These are phyloP conservation scores for Ennomos quercinarius DNA, from an alignment of 2,888 invertebrate genomes.

Conservation along the genomic window DNA sequence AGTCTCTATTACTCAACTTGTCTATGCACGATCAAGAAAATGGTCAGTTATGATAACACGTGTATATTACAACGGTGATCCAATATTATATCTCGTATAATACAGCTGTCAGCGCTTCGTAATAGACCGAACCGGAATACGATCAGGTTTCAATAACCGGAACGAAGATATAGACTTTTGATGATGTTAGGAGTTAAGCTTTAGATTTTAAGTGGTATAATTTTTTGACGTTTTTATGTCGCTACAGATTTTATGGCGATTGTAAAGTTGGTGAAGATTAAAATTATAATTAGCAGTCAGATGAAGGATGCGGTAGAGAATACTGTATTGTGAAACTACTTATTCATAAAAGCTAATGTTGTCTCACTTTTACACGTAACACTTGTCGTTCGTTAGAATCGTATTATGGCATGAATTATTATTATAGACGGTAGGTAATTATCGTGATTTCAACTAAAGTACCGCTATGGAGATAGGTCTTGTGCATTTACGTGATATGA, in stretches of 20 bases:
- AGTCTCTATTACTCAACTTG: conserved; percentile 28
- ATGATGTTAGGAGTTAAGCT: conserved; percentile 17
- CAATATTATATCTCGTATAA: conserved; percentile 61
- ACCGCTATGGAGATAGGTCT: too few species aligned
- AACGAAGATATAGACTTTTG: conserved; percentile 22
- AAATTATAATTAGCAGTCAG: too few species aligned
- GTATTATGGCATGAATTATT: too few species aligned
- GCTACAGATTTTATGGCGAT: neutral
- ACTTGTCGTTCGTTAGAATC: too few species aligned
- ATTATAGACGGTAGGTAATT: too few species aligned
- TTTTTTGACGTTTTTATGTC: conserved; percentile 1
- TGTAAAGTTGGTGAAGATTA: neutral
- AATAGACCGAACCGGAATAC: conserved; percentile 30
- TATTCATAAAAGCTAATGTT: too few species aligned
- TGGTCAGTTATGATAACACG: conserved; percentile 49
- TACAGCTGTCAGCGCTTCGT: conserved; percentile 57
- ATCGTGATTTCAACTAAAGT: too few species aligned
- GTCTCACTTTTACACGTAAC: too few species aligned
- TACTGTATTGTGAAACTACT: too few species aligned
- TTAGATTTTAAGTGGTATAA: conserved; percentile 4
- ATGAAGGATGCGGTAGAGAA: too few species aligned
- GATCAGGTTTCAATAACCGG: conserved; percentile 29
- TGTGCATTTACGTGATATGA: too few species aligned
- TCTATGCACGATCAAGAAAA: conserved; percentile 43
- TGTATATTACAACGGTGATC: conserved; percentile 58